Evolutionary conservation across 2,113 vertebrate genomes (phyloP), one percentile per base, ranked within the genome.

Genomic region (Peromyscus maniculatus): DNA sequence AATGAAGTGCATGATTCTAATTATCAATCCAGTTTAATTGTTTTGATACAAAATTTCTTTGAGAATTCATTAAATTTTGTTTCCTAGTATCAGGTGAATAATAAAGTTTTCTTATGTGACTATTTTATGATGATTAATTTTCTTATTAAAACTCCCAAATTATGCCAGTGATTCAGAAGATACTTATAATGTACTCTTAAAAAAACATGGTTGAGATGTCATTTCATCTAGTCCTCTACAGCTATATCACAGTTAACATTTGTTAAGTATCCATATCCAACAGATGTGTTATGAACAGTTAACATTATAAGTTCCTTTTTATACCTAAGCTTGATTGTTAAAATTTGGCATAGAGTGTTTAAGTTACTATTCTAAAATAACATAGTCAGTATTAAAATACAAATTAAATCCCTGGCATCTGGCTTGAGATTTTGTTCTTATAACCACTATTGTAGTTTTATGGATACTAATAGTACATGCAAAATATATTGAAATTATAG

Each of bases 401-500:
- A 17, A 72, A 86, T 89, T 92, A 91, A 21, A 62, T 84, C 96
- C 17, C 22, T 95, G 19, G 17, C 57, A 87, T 92, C 33, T 93
- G 46, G 5, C 5, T 83, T 94, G 6, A 93, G 71, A 94, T 71
- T 22, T n/a, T 91, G 2, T 88, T 17, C 22, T 12, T 21, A 96
- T 87, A 89, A 46, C 39, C 21, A 39, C 67, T 64, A 55, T 91
- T 79, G 8, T 17, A 80, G 7, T 5, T 96, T 95, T 66, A 72
- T 59, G 86, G 82, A 28, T n/a, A 46, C 1, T 28, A 4, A 91
- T 92, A 93, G 59, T 75, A 90, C 9, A 89, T 83, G 13, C 12
- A 75, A 97, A 95, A 71, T 96, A 31, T 87, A 31, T 49, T 96
- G 36, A 87, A 43, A 90, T 17, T 72, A 24, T 77, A 87, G 49